Evolutionary conservation across 2,888 invertebrate genomes (phyloP).

Genomic region (Seira musarum): DNA sequence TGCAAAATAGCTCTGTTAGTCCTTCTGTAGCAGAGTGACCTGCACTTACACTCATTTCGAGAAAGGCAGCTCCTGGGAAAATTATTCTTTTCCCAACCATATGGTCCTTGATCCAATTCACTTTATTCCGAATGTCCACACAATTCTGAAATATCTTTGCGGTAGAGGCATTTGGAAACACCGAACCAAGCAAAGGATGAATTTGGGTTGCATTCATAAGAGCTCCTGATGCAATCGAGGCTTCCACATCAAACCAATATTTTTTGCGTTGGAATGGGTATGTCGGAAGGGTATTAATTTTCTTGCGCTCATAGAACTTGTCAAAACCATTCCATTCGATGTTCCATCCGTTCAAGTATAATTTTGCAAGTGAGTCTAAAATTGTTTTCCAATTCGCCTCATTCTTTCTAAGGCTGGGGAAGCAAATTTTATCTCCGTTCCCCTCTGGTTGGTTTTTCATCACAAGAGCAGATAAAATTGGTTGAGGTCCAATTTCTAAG

Average conservation of each 20-base stretch:
- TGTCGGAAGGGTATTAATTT: constrained; percentile 43
- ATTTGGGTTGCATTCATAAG: constrained; percentile 23
- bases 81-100: constrained; percentile 49
- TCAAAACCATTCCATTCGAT: constrained; percentile 55
- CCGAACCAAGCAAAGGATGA: constrained; percentile 58
- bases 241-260: constrained; percentile 46
- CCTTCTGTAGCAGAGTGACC: constrained; percentile 46
- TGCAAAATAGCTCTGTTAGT: constrained; percentile 7
- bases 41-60: constrained; percentile 56
- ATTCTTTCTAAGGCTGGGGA: constrained; percentile 55
- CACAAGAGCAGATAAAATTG: constrained; percentile 55
- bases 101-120: constrained; percentile 57
- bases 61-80: constrained; percentile 57
- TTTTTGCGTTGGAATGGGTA: constrained; percentile 58
- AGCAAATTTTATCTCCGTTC: constrained; percentile 19
- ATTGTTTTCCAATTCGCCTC: constrained; percentile 48
- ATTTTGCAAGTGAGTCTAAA: constrained; percentile 37
- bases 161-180: constrained; percentile 48
- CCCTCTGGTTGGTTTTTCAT: constrained; percentile 46
- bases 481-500: constrained; percentile 62
- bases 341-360: constrained; percentile 50
- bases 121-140: constrained; percentile 1
- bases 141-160: constrained; percentile 46
- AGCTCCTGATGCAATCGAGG: neutral
- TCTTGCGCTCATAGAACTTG: constrained; percentile 31